phyloP scores from a whole-genome alignment of 1,140 invertebrate genomes.

The Hylaeus anthracinus region DNA sequence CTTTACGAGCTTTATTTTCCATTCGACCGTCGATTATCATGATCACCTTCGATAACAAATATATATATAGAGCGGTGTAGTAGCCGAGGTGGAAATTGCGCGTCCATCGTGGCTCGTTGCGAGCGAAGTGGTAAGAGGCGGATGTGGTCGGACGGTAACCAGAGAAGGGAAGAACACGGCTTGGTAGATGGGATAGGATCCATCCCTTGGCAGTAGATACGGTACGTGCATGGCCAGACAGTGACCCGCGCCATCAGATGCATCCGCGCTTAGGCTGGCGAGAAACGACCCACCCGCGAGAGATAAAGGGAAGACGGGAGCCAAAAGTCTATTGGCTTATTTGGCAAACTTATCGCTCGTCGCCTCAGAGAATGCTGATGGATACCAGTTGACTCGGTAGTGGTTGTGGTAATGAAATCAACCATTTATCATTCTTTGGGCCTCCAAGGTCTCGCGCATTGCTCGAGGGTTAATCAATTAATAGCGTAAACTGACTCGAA shows the following conservation, averaged over 20 bases:
- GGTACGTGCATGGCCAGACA: neutral
- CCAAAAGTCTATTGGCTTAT: neutral
- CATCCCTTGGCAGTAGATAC: slow-evolving; percentile 6
- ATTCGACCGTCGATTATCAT: neutral
- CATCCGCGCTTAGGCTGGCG: neutral
- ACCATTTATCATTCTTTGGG: too few relatives aligned
- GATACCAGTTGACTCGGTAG: too few relatives aligned
- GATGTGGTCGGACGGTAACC: slow-evolving; percentile 1
- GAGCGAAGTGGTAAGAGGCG: too few relatives aligned
- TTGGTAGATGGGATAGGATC: neutral
- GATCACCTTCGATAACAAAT: neutral
- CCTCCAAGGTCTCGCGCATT: too few relatives aligned
- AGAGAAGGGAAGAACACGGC: neutral
- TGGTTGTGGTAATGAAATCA: too few relatives aligned
- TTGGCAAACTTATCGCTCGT: too few relatives aligned
- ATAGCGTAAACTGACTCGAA: too few relatives aligned
- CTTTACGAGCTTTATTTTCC: neutral
- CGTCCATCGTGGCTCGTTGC: too few relatives aligned
- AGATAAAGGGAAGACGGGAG: neutral
- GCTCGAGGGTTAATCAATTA: too few relatives aligned
- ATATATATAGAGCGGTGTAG: too few relatives aligned
- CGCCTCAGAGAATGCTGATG: too few relatives aligned
- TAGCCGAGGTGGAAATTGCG: too few relatives aligned
- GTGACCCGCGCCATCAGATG: neutral
- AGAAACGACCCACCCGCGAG: neutral